phyloP scores from a whole-genome alignment of 2,113 vertebrate genomes.

The Monopterus albus region DNA sequence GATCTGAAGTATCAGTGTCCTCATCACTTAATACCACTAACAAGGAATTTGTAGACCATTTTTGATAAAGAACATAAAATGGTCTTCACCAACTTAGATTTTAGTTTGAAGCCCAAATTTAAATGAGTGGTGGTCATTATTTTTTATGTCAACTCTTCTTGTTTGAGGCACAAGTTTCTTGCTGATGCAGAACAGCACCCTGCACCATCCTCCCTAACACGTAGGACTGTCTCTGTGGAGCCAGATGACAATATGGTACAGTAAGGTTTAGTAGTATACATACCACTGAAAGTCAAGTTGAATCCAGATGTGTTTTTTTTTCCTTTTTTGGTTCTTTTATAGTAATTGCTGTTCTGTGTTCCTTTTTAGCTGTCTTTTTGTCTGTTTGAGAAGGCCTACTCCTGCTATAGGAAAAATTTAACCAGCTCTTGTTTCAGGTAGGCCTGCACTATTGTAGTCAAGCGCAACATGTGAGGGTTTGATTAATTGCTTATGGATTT shows the following conservation, averaged over 20 bases:
- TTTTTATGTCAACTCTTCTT: constrained; percentile 1
- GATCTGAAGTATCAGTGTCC: too few relatives aligned
- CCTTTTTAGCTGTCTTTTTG: constrained; percentile 36
- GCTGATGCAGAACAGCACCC: constrained; percentile 19
- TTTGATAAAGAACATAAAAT: too few relatives aligned
- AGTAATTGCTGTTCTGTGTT: not conserved
- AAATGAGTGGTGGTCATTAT: too few relatives aligned
- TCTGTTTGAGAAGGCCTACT: constrained; percentile 62
- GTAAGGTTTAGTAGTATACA: not conserved
- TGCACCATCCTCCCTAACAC: not conserved
- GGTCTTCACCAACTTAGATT: too few relatives aligned
- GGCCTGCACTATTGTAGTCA: not conserved
- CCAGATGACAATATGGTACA: constrained; percentile 48
- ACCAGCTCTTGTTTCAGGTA: constrained; percentile 67
- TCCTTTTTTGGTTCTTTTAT: not conserved
- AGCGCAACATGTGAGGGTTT: not conserved
- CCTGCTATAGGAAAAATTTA: constrained; percentile 56
- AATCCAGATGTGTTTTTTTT: too few relatives aligned
- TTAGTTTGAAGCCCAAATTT: too few relatives aligned
- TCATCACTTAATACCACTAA: too few relatives aligned
- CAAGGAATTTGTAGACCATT: too few relatives aligned
- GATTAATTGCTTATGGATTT: not conserved
- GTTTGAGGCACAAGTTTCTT: constrained; percentile 58
- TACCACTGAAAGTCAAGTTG: not conserved
- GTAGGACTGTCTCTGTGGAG: not conserved